Evolutionary conservation across 1,140 invertebrate species (phyloP).

Genomic region (Elymnias hypermnestra): DNA sequence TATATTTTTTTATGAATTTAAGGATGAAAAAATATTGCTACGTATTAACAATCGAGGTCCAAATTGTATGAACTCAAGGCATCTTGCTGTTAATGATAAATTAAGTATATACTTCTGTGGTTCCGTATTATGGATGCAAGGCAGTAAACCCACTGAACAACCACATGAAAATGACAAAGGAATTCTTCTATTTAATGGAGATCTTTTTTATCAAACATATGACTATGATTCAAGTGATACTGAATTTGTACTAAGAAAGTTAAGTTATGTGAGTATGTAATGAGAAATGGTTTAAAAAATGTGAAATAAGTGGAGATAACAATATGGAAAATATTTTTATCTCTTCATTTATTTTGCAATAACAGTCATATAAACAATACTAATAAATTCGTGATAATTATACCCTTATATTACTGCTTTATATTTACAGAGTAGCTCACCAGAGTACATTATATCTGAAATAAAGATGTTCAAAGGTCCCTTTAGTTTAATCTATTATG

Average conservation of each 20-base stretch:
- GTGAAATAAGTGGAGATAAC: too few species aligned
- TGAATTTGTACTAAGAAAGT: slow-evolving; percentile 40
- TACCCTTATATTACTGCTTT: too few species aligned
- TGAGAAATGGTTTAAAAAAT: too few species aligned
- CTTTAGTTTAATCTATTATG: slow-evolving; percentile 88
- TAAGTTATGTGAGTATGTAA: slow-evolving; percentile 34
- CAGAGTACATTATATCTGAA: slow-evolving; percentile 33
- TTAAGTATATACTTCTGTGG: slow-evolving; percentile 40
- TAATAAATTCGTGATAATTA: too few species aligned
- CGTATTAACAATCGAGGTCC: slow-evolving; percentile 63
- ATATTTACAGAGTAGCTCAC: slow-evolving; percentile 23
- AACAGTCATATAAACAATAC: too few species aligned
- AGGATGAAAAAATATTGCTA: slow-evolving; percentile 43
- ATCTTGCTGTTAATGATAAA: slow-evolving; percentile 23
- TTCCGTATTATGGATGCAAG: slow-evolving; percentile 68
- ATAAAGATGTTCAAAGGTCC: slow-evolving; percentile 83
- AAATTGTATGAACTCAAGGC: slow-evolving; percentile 27
- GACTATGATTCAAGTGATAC: slow-evolving; percentile 43
- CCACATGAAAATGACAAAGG: slow-evolving; percentile 55
- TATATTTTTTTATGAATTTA: slow-evolving; percentile 23
- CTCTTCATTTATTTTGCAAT: too few species aligned
- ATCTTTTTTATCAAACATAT: slow-evolving; percentile 64
- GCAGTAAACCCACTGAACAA: slow-evolving; percentile 39
- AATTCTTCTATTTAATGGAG: slow-evolving; percentile 68
- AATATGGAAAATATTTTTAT: too few species aligned